Percentiles rank a stretch among this genome's conserved stretches.
phyloP scores from a whole-genome alignment of 2,888 invertebrate genomes.

The Napeogenes inachia region DNA sequence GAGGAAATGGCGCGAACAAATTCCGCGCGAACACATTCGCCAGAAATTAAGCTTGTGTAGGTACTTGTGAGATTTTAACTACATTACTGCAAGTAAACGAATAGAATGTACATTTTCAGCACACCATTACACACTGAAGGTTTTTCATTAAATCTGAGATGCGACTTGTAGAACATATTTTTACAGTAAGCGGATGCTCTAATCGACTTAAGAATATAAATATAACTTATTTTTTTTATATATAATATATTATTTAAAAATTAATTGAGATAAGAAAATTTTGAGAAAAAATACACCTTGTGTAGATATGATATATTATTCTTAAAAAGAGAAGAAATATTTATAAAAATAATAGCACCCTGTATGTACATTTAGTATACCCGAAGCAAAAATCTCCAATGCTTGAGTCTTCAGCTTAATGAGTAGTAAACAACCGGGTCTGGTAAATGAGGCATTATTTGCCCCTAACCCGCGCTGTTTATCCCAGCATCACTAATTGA shows the following conservation, averaged over 20 bases:
- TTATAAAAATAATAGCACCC: too few relatives aligned
- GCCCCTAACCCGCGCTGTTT: constrained; percentile 54
- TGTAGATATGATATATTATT: too few relatives aligned
- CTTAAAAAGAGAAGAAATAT: too few relatives aligned
- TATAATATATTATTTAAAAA: too few relatives aligned
- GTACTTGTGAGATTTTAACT: constrained; percentile 28
- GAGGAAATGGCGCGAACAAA: constrained; percentile 72
- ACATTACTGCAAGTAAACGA: constrained; percentile 26
- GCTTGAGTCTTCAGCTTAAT: constrained; percentile 55
- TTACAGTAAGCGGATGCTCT: too few relatives aligned
- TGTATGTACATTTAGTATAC: not conserved
- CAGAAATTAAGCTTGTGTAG: constrained; percentile 45
- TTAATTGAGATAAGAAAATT: too few relatives aligned
- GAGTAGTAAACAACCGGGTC: constrained; percentile 62
- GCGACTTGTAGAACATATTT: too few relatives aligned
- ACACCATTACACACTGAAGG: constrained; percentile 9
- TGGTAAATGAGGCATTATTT: constrained; percentile 66
- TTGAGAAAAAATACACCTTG: too few relatives aligned
- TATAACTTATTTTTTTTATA: too few relatives aligned
- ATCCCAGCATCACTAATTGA: constrained; percentile 63
- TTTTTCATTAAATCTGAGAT: constrained; percentile 3
- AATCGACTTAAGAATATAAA: too few relatives aligned
- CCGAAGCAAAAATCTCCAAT: constrained; percentile 28
- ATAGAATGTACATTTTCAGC: constrained; percentile 8
- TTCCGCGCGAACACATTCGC: constrained; percentile 51